These are phyloP conservation scores for Rambutsinella grinnellia DNA, from an alignment of 2,888 invertebrate species.

Conservation along the genomic window DNA sequence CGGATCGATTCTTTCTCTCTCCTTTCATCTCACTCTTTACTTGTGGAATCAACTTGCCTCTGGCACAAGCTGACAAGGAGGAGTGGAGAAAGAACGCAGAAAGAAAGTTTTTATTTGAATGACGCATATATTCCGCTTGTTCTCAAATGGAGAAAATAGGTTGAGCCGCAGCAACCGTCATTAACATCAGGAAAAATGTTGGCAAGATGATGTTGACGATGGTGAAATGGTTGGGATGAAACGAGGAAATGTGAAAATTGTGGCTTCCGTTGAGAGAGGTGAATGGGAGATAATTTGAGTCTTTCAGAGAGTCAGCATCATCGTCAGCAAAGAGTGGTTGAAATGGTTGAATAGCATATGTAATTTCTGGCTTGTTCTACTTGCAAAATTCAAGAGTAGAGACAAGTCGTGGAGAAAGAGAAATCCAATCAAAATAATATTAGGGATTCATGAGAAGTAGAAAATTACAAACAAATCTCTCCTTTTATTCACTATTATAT, in stretches of 20 bases:
- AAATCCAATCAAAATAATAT: conserved; percentile 47
- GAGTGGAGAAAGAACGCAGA: conserved; percentile 3
- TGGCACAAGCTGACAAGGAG: conserved; percentile 31
- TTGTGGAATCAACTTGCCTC: conserved; percentile 40
- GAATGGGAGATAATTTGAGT: too few relatives aligned
- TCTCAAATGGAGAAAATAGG: too few relatives aligned
- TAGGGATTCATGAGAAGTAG: conserved; percentile 48
- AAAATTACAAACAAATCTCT: conserved; percentile 18
- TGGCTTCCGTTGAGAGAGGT: too few relatives aligned
- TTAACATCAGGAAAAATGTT: conserved; percentile 35
- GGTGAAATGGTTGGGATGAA: conserved; percentile 7
- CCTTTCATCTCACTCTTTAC: conserved; percentile 8
- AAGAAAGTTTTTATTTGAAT: too few relatives aligned
- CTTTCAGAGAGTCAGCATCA: too few relatives aligned
- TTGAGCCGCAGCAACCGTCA: too few relatives aligned
- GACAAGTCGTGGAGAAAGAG: too few relatives aligned
- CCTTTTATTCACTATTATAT: background rate
- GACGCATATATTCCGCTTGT: too few relatives aligned
- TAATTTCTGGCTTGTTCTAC: too few relatives aligned
- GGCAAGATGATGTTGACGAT: background rate
- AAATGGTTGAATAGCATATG: too few relatives aligned
- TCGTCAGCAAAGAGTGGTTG: too few relatives aligned
- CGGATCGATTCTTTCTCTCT: conserved; percentile 36
- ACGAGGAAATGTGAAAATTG: conserved; percentile 48
- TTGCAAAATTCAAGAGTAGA: too few relatives aligned